These are phyloP conservation scores for Biston betularia DNA, from an alignment of 2,888 invertebrate genomes.

Conservation along the genomic window DNA sequence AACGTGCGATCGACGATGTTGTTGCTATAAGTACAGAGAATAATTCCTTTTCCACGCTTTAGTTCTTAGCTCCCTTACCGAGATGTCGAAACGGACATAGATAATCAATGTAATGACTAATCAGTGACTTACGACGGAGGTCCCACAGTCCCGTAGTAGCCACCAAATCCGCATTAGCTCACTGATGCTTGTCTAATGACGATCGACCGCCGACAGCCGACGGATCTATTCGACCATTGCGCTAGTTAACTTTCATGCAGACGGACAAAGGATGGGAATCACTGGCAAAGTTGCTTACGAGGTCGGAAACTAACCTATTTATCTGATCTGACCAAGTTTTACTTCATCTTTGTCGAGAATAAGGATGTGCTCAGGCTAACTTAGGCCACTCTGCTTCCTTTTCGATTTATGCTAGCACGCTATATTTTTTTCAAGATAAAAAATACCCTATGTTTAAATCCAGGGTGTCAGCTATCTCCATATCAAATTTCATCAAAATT, in stretches of 20 bases:
- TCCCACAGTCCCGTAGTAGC: slow-evolving; percentile 26
- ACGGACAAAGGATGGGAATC: slow-evolving; percentile 13
- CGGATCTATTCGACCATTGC: slow-evolving; percentile 4
- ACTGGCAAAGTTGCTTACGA: slow-evolving; percentile 13
- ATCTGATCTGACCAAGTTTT: slow-evolving; percentile 13
- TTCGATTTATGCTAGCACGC: too few species aligned
- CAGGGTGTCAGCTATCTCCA: too few species aligned
- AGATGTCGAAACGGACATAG: slow-evolving; percentile 4
- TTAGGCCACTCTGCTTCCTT: background rate
- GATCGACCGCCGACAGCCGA: slow-evolving; percentile 17
- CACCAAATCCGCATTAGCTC: slow-evolving; percentile 34
- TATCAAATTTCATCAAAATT: too few species aligned
- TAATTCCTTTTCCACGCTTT: background rate
- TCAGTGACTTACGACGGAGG: slow-evolving; percentile 24
- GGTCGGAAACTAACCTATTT: slow-evolving; percentile 11
- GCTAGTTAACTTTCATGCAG: slow-evolving; percentile 13
- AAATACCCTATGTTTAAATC: too few species aligned
- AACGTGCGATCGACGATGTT: too few species aligned
- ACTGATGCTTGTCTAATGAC: slow-evolving; percentile 33
- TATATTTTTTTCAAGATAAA: too few species aligned
- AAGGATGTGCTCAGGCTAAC: background rate
- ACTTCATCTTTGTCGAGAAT: slow-evolving; percentile 4
- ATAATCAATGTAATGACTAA: slow-evolving; percentile 10
- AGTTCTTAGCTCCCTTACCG: background rate
- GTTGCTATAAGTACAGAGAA: too few species aligned